A percentile compares a stretch with the other conserved stretches of the same genome.
Conservation (phyloP, 2,797 vertebrate species). For the Nyctalus aviator region DNA sequence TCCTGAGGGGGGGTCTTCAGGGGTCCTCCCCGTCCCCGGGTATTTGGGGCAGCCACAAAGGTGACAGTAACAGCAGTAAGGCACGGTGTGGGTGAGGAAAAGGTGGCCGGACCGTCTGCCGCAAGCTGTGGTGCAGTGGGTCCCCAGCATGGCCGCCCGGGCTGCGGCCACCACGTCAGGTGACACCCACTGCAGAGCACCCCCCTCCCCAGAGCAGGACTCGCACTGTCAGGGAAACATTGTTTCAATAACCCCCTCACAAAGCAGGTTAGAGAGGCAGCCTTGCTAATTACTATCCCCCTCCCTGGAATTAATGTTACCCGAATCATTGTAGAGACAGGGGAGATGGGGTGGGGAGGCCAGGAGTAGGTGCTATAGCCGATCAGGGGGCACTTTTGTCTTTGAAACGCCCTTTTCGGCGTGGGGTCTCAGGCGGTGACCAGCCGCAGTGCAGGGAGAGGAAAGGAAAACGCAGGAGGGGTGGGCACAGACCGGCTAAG, state of each 20-base stretch:
- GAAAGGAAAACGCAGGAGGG: background rate
- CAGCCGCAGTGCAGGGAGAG: background rate
- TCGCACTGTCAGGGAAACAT: background rate
- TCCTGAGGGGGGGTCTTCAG: background rate
- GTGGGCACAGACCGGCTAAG: background rate
- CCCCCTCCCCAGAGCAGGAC: background rate
- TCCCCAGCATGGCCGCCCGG: slow-evolving; percentile 81
- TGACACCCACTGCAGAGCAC: background rate
- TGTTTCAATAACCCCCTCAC: slow-evolving; percentile 60
- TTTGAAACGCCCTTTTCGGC: slow-evolving; percentile 69
- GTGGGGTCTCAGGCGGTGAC: background rate
- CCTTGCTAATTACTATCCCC: background rate
- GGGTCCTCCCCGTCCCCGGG: background rate
- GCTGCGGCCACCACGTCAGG: slow-evolving; percentile 62
- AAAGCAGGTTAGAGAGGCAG: background rate
- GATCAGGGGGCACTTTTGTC: slow-evolving; percentile 40
- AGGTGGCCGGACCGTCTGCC: background rate
- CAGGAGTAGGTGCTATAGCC: background rate
- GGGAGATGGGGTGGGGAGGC: background rate
- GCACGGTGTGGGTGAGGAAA: too few relatives aligned
- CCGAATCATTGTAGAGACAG: slow-evolving; percentile 16
- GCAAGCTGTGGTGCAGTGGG: slow-evolving; percentile 78
- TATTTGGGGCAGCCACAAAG: background rate
- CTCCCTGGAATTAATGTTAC: background rate
- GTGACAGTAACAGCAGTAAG: too few relatives aligned